phyloP scores from a whole-genome alignment of 2,888 invertebrate genomes.

The Pterostichus madidus region DNA sequence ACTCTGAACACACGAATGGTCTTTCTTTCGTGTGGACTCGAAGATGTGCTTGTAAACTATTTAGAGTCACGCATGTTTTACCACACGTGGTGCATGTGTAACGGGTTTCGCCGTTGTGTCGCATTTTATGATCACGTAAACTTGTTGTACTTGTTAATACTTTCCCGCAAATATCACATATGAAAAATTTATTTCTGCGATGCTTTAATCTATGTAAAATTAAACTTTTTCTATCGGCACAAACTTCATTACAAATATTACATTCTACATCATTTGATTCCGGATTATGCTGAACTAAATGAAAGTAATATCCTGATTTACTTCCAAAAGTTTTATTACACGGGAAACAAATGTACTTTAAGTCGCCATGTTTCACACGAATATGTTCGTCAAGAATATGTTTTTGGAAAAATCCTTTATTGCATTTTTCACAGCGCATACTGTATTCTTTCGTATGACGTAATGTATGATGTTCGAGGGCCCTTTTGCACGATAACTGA shows the following conservation, averaged over 20 bases:
- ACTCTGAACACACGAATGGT: slow-evolving; percentile 11
- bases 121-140: slow-evolving; percentile 71
- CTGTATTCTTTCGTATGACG: slow-evolving; percentile 74
- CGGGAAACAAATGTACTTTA: slow-evolving; percentile 75
- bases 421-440: slow-evolving; percentile 76
- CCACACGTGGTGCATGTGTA: slow-evolving; percentile 68
- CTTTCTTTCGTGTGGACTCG: slow-evolving; percentile 32
- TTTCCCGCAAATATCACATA: slow-evolving; percentile 79
- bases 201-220: slow-evolving; percentile 57
- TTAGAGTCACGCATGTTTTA: slow-evolving; percentile 67
- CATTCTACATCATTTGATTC: slow-evolving; percentile 65
- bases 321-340: slow-evolving; percentile 76
- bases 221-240: slow-evolving; percentile 42
- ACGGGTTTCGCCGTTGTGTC: slow-evolving; percentile 75
- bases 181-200: slow-evolving; percentile 13
- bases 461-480: neutral
- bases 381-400: slow-evolving; percentile 76
- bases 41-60: slow-evolving; percentile 51
- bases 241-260: slow-evolving; percentile 64
- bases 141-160: slow-evolving; percentile 75
- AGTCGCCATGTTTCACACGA: slow-evolving; percentile 76
- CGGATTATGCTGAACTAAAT: slow-evolving; percentile 68
- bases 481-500: neutral
- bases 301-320: slow-evolving; percentile 74
- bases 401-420: slow-evolving; percentile 76